These are phyloP conservation scores for Talpa occidentalis DNA, from an alignment of 2,113 vertebrate species.

Conservation along the genomic window DNA sequence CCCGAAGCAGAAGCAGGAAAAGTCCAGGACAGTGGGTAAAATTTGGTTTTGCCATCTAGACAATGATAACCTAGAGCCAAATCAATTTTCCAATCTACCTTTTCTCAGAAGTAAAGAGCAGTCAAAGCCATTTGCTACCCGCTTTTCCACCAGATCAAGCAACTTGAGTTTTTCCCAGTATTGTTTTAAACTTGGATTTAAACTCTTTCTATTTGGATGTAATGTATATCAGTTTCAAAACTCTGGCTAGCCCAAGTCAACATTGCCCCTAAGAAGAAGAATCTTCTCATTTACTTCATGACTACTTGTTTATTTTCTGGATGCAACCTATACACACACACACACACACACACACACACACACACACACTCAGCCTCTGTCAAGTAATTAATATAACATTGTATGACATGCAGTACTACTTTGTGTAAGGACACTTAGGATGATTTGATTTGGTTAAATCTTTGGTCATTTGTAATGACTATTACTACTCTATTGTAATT, in stretches of 20 bases:
- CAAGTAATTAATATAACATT: slow-evolving; percentile 56
- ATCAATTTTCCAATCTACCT: slow-evolving; percentile 52
- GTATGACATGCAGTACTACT: background rate
- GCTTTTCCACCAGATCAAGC: slow-evolving; percentile 28
- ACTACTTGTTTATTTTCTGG: slow-evolving; percentile 64
- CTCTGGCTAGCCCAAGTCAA: background rate
- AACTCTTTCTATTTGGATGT: background rate
- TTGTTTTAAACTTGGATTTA: background rate
- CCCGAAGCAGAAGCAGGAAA: background rate
- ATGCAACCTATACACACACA: background rate
- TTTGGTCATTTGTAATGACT: background rate
- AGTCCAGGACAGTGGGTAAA: slow-evolving; percentile 58
- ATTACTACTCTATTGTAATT: background rate
- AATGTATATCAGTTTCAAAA: background rate
- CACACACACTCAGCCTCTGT: background rate
- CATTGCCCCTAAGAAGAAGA: slow-evolving; percentile 24
- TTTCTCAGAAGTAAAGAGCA: slow-evolving; percentile 52
- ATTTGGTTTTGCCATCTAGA: slow-evolving; percentile 66
- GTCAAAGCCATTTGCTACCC: slow-evolving; percentile 53
- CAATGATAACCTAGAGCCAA: slow-evolving; percentile 59
- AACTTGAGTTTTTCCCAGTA: slow-evolving; percentile 40
- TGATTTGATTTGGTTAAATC: background rate
- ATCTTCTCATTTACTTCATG: slow-evolving; percentile 48
- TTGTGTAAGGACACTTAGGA: background rate
- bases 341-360: background rate